Evolutionary conservation across 2,888 invertebrate genomes (phyloP), one percentile per base, ranked within the genome.

Genomic region (Coenonympha glycerion): DNA sequence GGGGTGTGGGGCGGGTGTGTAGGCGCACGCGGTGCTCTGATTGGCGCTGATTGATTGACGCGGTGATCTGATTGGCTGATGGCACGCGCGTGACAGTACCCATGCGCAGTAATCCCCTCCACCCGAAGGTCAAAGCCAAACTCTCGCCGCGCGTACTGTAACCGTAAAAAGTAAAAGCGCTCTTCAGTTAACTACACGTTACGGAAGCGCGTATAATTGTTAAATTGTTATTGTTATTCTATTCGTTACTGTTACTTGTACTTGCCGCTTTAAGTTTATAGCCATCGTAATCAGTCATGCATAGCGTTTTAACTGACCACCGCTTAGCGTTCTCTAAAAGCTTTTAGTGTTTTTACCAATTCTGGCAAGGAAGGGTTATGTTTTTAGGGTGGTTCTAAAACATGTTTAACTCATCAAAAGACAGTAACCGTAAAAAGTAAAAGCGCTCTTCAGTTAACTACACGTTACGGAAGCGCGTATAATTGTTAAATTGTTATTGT

Each of bases 101-200:
- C n/a, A n/a, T n/a, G n/a, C n/a, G n/a, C n/a, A n/a, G n/a, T n/a
- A n/a, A n/a, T n/a, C n/a, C n/a, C n/a, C n/a, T n/a, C n/a, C n/a
- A n/a, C n/a, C n/a, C n/a, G n/a, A n/a, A n/a, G n/a, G n/a, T n/a
- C n/a, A n/a, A n/a, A n/a, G n/a, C n/a, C n/a, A n/a, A n/a, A n/a
- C n/a, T n/a, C n/a, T n/a, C n/a, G n/a, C n/a, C n/a, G n/a, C n/a
- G n/a, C n/a, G n/a, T n/a, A n/a, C n/a, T n/a, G n/a, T 18, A 41
- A 41, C 16, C 41, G 19, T 26, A 11, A 30, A 30, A 41, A 41
- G 41, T 41, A 41, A 41, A 41, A 41, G 41, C 41, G 41, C 18
- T 30, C 11, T 19, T 15, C 28, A 26, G 28, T 19, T n/a, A 28
- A 18, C 28, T 19, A 16, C 41, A 16, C n/a, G 41, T 41, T 41